Base-by-base conservation (phyloP, 2,888 invertebrate genomes). In the Therioaphis trifolii region DNA sequence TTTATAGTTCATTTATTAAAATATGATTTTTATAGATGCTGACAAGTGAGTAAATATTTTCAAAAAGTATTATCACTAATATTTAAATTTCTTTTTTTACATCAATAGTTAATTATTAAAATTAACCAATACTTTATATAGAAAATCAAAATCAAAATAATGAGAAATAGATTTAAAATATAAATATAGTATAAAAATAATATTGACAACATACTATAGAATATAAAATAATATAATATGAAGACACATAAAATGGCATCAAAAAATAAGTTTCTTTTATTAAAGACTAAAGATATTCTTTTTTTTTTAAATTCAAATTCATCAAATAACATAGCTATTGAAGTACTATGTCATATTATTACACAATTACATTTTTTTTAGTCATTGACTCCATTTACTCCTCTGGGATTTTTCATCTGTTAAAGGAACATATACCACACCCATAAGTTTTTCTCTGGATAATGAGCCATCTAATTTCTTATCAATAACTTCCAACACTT, bases 401-500 rank as follows among this genome's bases (percentile, higher is more conserved):
- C 72, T 61, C 74, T 82, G 80, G 49, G 63, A 72, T 72, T 49
- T 49, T 82, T 46, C 72, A 89, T 97, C 97, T 0, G 99, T 99
- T 69, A 99, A 91, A 0, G 99, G 99, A 52, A 99, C 99, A 88
- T 97, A 99, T 86, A 97, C 94, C 15, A 99, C 99, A 63, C 96
- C 96, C 95, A 98, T 97, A 14, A 99, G 90, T 63, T 92, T 92
- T 86, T 93, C 94, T 85, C 93, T 91, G 29, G 91, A 91, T 5
- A 97, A 92, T 49, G 92, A 90, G 11, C 98, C 98, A 88, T 96
- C 94, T 2, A 89, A 88, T 52, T 92, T 91, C 89, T 98, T 99
- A 89, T 99, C 99, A 84, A 98, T 93, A 91, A 96, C 91, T 88
- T 94, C 93, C 87, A 99, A 91, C 88, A 94, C 93, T 89, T 98